Evolutionary conservation across 2,797 vertebrate genomes (phyloP).

Genomic region (Schizopygopsis pylzovi): DNA sequence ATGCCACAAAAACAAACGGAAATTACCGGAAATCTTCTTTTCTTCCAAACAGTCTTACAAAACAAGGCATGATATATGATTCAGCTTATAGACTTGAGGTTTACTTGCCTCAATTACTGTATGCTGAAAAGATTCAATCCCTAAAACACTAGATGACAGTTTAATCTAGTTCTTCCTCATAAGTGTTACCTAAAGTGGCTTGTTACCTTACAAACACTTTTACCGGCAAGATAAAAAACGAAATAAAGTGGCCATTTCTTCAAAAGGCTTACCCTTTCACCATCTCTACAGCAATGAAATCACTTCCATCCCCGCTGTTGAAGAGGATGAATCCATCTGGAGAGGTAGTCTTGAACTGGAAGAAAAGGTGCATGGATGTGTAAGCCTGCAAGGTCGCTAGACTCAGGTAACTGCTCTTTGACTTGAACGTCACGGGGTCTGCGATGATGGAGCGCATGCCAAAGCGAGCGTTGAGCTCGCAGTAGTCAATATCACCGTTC

Average conservation of each 20-base stretch:
- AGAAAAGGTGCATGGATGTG: constrained; percentile 99
- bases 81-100: neutral
- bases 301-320: constrained; percentile 97
- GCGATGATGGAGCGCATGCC: constrained; percentile 97
- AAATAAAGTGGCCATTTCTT: neutral
- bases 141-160: neutral
- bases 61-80: neutral
- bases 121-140: neutral
- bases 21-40: neutral
- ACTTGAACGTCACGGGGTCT: constrained; percentile 97
- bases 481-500: constrained; percentile 97
- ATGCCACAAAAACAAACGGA: neutral
- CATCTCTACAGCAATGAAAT: constrained; percentile 96
- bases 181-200: neutral
- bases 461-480: constrained; percentile 96
- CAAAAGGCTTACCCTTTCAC: constrained; percentile 90
- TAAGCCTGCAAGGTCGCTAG: constrained; percentile 97
- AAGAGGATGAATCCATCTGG: constrained; percentile 96
- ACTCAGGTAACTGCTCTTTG: constrained; percentile 96
- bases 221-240: neutral
- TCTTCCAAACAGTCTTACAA: neutral
- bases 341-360: constrained; percentile 98
- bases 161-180: neutral
- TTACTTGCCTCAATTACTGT: neutral
- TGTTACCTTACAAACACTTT: neutral